These are phyloP conservation scores for Aegithalos caudatus DNA, from an alignment of 2,113 vertebrate species.

Conservation along the genomic window DNA sequence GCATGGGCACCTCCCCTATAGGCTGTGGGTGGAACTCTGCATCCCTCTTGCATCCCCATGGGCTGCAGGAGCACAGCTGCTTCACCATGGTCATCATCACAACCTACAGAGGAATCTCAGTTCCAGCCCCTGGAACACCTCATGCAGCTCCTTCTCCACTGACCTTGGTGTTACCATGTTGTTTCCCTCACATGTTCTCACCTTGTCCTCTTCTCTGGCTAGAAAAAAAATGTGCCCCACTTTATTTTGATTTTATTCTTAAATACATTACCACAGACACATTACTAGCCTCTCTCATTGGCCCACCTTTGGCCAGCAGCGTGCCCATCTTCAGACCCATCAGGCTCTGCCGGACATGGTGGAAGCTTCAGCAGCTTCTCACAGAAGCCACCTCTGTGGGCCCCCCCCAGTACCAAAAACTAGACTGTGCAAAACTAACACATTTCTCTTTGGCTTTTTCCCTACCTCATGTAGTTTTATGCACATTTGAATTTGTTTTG, in stretches of 20 bases:
- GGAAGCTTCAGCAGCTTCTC: not conserved
- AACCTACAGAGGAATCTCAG: fast-evolving
- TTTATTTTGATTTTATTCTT: not conserved
- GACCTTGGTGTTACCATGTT: not conserved
- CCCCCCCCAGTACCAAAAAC: not conserved
- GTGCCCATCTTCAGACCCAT: not conserved
- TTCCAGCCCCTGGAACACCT: fast-evolving
- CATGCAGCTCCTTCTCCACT: not conserved
- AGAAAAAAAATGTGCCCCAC: not conserved
- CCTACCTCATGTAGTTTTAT: not conserved
- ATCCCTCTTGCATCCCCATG: not conserved
- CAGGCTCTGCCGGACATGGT: not conserved
- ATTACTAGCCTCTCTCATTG: fast-evolving
- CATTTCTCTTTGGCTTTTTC: not conserved
- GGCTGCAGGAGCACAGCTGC: not conserved
- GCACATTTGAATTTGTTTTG: not conserved
- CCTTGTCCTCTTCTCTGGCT: not conserved
- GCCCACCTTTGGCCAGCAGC: not conserved
- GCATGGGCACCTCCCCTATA: too few relatives aligned
- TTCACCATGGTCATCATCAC: not conserved
- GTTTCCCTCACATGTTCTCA: not conserved
- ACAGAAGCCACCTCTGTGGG: not conserved
- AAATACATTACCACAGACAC: not conserved
- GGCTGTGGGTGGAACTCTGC: not conserved
- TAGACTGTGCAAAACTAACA: not conserved